Evolutionary conservation across 2,797 vertebrate species (phyloP).

Genomic region (Sebastes oblongus): DNA sequence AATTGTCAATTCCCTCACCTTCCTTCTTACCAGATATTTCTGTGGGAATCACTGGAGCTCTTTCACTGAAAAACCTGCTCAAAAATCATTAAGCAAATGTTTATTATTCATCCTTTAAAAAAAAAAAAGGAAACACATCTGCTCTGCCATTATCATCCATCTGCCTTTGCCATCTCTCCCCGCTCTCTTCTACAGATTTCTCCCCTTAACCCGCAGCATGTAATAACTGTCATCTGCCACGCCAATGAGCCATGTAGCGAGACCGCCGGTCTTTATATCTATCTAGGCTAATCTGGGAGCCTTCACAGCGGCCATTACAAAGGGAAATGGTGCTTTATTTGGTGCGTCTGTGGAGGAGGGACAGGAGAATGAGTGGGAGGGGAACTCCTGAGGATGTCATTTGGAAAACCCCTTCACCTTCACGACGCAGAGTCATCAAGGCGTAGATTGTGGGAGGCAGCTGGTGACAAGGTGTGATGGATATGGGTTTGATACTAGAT

Average conservation of each 20-base stretch:
- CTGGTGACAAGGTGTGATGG: conserved; percentile 28
- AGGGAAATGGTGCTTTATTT: conserved; percentile 52
- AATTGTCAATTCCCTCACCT: conserved; percentile 14
- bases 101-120: conserved; percentile 48
- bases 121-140: conserved; percentile 53
- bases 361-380: conserved; percentile 33
- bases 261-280: conserved; percentile 65
- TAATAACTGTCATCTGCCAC: conserved; percentile 72
- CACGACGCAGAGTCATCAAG: not conserved
- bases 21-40: conserved; percentile 2
- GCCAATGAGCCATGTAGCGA: conserved; percentile 71
- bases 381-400: conserved; percentile 33
- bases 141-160: conserved; percentile 64
- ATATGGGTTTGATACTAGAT: conserved; percentile 21
- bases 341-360: conserved; percentile 21
- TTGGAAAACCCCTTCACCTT: conserved; percentile 60
- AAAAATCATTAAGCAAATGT: conserved; percentile 53
- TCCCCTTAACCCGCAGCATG: conserved; percentile 57
- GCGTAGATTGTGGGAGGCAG: not conserved
- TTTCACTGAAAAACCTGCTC: conserved; percentile 45
- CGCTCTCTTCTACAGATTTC: conserved; percentile 14
- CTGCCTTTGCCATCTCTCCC: conserved; percentile 49
- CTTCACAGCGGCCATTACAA: conserved; percentile 46
- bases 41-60: conserved; percentile 6
- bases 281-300: conserved; percentile 63